Base-by-base conservation (phyloP, 2,888 invertebrate genomes). In the Mylabris sibirica region DNA sequence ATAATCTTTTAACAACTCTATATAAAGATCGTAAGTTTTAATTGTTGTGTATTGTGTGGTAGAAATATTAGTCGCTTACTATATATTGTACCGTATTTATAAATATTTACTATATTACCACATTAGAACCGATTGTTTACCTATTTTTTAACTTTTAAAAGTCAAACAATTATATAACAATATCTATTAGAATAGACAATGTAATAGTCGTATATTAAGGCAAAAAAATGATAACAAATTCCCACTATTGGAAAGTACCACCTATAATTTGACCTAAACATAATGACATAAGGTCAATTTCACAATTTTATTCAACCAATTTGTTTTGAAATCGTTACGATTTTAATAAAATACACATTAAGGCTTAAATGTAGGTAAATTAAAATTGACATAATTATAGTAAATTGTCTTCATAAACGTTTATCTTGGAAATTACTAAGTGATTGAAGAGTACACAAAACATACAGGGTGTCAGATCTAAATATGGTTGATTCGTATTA, bases 131-230 rank as follows among this genome's bases (percentile, higher is more conserved):
- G 8, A 24, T 53, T 53, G 53, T 53, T 53, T 53, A 53, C 12
- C 4, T 22, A 24, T 3, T 53, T 53, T 53, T 53, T 24, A 49
- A 49, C 22, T 22, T 53, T 14, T 24, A 53, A 53, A 53, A 53
- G 53, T 22, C 53, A 22, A 53, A 53, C 53, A 53, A 49, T 49
- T 49, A 49, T 49, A 49, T 49, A 49, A 49, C 9, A 20, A 24
- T 49, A 20, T 11, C 20, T 49, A 20, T 49, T 17, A n/a, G 44
- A 44, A 44, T 44, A 44, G 44, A 44, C n/a, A 44, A 17, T 44
- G 8, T 3, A 44, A 17, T n/a, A 5, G 44, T 44, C 44, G 8
- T 44, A 44, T 17, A 44, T 17, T 44, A 17, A 17, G 12, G 20
- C 6, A 11, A 49, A 53, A 53, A 53, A 53, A 24, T 24, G 53